Evolutionary conservation across 2,113 vertebrate species (phyloP), one percentile per base, ranked within the genome.

Genomic region (Tragelaphus strepsiceros): DNA sequence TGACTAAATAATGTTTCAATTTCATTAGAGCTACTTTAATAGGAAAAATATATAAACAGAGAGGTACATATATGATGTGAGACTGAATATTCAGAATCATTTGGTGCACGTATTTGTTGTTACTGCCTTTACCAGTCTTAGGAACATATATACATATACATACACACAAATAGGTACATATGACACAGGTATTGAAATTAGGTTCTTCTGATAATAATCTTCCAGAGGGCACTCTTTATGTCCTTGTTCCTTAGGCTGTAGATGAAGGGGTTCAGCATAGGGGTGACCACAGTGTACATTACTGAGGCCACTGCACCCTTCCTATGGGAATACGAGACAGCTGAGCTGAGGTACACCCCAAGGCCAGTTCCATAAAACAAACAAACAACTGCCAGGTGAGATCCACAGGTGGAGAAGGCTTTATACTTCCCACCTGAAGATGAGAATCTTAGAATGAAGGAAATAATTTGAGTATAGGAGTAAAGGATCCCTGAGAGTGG

Each of bases 401-500:
- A 26, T 14, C 22, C 71, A 46, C 92, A 96, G 2, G 90, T 97
- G 13, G 93, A 93, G 11, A 97, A 97, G 6, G 74, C 95, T 90
- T 93, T 97, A 19, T 88, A 93, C 17, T 87, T 97, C 5, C 74
- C 32, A 53, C 13, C 13, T 87, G 87, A 5, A 0, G 90, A 88
- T 21, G 81, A 21, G 9, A 96, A 22, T 78, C 39, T 97, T 28
- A 93, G 49, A 78, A 88, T 62, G 35, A 78, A 81, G 13, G 78
- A 93, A 43, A 91, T 4, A 35, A 91, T 88, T 88, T 0, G 7
- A 24, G 2, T 51, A 22, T 90, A 87, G 43, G 84, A 95, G 14
- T 30, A 96, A 54, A 96, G 13, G 16, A 92, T 97, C 7, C 93
- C 90, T 0, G 5, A 49, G 14, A 95, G 13, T 51, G 85, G 93